Conservation (phyloP, 2,113 vertebrate genomes). For the Thalassarche chlororhynchos region DNA sequence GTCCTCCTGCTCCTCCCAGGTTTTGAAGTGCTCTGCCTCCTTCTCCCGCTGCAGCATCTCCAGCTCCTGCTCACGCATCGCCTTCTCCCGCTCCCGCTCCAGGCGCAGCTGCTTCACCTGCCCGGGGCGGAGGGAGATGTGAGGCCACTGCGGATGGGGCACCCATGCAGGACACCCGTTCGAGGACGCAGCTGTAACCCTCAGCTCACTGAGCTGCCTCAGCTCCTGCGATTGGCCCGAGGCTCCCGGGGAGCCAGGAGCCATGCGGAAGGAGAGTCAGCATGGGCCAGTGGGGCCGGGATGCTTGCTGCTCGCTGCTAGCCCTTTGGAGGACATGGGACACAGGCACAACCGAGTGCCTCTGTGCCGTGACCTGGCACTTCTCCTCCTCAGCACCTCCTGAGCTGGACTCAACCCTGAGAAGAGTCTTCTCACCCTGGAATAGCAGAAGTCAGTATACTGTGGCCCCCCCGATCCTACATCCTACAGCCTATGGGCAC, state of each 20-base stretch:
- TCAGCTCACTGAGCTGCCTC: neutral
- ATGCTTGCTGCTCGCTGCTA: neutral
- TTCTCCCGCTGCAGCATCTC: slow-evolving; percentile 98
- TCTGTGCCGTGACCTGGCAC: neutral
- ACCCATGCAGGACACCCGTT: neutral
- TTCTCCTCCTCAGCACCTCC: neutral
- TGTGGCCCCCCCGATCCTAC: rapidly evolving
- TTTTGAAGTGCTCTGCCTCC: slow-evolving; percentile 97
- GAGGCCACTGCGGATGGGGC: neutral
- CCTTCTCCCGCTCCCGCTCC: slow-evolving; percentile 94
- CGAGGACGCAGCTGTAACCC: rapidly evolving
- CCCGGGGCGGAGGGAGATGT: rapidly evolving
- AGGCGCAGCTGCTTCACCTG: slow-evolving; percentile 97
- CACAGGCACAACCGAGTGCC: neutral
- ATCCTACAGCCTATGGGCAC: neutral
- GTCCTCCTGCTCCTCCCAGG: slow-evolving; percentile 98
- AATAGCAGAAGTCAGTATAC: neutral
- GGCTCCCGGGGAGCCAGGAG: neutral
- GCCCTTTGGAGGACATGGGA: neutral
- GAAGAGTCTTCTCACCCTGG: neutral
- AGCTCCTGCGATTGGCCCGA: rapidly evolving
- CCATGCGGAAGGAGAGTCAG: rapidly evolving
- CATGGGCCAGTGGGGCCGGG: rapidly evolving
- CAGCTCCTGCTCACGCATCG: slow-evolving; percentile 94
- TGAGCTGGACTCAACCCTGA: neutral